A percentile compares a stretch with the other conserved stretches of the same genome.
Evolutionary conservation across 2,888 invertebrate species (phyloP).

Genomic region (Xiphydria camelus): DNA sequence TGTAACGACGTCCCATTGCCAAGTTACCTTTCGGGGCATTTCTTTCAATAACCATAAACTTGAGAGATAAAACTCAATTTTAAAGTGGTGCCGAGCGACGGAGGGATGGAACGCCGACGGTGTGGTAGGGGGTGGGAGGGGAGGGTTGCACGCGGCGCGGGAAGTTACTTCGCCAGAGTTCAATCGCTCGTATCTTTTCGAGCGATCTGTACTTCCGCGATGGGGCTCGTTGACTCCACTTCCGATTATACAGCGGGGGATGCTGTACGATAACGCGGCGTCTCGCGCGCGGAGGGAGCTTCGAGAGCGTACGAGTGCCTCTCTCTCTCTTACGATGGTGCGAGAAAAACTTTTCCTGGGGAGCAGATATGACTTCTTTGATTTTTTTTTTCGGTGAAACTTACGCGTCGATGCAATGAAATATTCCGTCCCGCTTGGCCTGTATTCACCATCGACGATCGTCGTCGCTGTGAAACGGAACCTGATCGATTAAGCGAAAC

Average conservation of each 20-base stretch:
- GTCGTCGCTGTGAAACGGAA: too few relatives aligned
- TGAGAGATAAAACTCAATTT: slow-evolving; percentile 20
- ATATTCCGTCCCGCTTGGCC: too few relatives aligned
- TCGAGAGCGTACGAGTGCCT: too few relatives aligned
- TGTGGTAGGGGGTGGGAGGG: neutral
- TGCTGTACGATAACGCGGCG: neutral
- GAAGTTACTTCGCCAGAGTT: neutral
- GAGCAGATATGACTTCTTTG: too few relatives aligned
- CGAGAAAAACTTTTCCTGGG: too few relatives aligned
- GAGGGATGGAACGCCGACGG: neutral
- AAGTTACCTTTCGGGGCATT: slow-evolving; percentile 17
- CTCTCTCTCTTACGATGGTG: too few relatives aligned
- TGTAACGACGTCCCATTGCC: slow-evolving; percentile 18
- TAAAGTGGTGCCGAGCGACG: slow-evolving; percentile 11
- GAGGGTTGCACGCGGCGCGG: neutral
- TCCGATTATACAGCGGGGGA: neutral
- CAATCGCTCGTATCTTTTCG: neutral
- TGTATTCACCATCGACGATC: too few relatives aligned
- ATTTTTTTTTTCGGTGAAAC: too few relatives aligned
- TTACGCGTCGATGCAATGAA: too few relatives aligned
- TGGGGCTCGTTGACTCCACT: neutral
- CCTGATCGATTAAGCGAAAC: too few relatives aligned
- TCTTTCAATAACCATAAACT: slow-evolving; percentile 20
- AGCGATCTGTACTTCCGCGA: neutral
- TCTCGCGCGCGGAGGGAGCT: too few relatives aligned